phyloP scores from a whole-genome alignment of 1,140 invertebrate species.

The Drosophila santomea region DNA sequence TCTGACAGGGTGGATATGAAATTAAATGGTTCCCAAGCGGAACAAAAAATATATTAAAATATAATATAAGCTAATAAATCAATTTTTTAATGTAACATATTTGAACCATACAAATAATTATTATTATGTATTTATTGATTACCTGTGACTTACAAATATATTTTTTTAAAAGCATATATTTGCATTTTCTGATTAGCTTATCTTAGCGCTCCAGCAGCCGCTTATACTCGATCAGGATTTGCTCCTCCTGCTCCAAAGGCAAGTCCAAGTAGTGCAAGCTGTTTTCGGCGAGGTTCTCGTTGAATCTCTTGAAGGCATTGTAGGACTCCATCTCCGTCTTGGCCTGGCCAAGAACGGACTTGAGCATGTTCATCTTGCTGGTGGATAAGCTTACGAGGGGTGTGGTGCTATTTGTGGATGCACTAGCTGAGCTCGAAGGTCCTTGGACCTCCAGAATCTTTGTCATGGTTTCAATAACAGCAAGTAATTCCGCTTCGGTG shows the following conservation, averaged over 20 bases:
- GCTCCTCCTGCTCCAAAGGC: slow-evolving; percentile 87
- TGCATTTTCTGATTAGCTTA: too few relatives aligned
- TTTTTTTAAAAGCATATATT: slow-evolving; percentile 5
- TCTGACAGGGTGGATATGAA: slow-evolving; percentile 2
- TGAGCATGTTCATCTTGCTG: slow-evolving; percentile 34
- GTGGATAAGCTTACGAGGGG: slow-evolving; percentile 13
- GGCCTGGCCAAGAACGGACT: slow-evolving; percentile 39
- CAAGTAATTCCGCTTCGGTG: slow-evolving; percentile 46
- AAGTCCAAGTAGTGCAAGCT: slow-evolving; percentile 88
- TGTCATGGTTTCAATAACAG: slow-evolving; percentile 34
- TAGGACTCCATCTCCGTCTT: slow-evolving; percentile 54
- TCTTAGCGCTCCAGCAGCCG: slow-evolving; percentile 84
- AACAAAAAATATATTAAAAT: too few relatives aligned
- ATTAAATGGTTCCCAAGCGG: slow-evolving; percentile 10
- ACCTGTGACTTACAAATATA: background rate
- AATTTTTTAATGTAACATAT: too few relatives aligned
- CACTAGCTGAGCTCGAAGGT: slow-evolving; percentile 13
- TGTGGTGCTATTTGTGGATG: background rate
- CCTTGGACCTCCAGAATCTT: background rate
- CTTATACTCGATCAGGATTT: slow-evolving; percentile 87
- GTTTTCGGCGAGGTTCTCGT: slow-evolving; percentile 86
- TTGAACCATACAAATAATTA: too few relatives aligned
- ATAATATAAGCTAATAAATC: too few relatives aligned
- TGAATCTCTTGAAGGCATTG: slow-evolving; percentile 86
- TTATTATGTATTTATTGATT: too few relatives aligned